Conservation (phyloP, 2,888 invertebrate species). For the Aelia acuminata region DNA sequence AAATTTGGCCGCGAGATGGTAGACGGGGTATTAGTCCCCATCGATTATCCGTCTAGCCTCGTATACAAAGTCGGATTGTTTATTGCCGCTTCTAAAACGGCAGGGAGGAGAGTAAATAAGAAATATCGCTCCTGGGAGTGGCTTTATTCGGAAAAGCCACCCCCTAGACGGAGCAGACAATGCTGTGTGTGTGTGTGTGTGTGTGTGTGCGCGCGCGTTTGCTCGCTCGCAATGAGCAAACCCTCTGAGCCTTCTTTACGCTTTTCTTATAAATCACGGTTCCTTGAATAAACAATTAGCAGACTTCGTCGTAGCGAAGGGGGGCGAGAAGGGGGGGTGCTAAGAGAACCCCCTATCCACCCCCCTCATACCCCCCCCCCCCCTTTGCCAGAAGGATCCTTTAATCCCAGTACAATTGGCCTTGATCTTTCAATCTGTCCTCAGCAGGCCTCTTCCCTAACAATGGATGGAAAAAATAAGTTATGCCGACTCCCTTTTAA, state of each 20-base stretch:
- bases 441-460: slow-evolving; percentile 12
- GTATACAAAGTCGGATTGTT: slow-evolving; percentile 50
- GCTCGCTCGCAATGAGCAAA: background rate
- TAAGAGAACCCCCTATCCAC: too few relatives aligned
- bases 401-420: slow-evolving; percentile 42
- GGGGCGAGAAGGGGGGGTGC: too few relatives aligned
- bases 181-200: too few relatives aligned
- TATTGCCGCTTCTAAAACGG: slow-evolving; percentile 47
- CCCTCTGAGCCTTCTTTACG: background rate
- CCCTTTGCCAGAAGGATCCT: background rate
- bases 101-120: slow-evolving; percentile 44
- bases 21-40: slow-evolving; percentile 38
- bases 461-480: slow-evolving; percentile 34
- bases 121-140: slow-evolving; percentile 30
- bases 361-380: too few relatives aligned
- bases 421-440: slow-evolving; percentile 48
- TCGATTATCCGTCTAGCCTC: slow-evolving; percentile 46
- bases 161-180: background rate
- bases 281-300: slow-evolving; percentile 41
- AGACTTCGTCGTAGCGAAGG: background rate
- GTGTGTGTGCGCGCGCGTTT: too few relatives aligned
- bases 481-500: background rate
- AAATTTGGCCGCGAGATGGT: background rate
- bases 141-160: slow-evolving; percentile 37
- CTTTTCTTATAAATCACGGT: slow-evolving; percentile 17